Evolutionary conservation across 2,113 vertebrate genomes (phyloP).

Genomic region (Macrotis lagotis): DNA sequence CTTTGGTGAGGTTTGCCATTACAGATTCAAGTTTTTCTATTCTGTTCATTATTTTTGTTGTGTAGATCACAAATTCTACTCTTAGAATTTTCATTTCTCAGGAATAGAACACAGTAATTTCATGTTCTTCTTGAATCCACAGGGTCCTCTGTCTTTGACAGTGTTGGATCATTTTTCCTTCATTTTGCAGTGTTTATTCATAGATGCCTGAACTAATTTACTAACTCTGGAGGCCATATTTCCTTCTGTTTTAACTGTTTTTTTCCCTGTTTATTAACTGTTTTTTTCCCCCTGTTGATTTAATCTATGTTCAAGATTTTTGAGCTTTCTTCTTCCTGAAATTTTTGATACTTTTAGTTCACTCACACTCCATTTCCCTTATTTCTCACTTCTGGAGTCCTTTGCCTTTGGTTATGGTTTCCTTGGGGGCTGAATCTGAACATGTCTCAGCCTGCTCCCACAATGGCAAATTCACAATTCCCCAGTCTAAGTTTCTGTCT

Average conservation of each 20-base stretch:
- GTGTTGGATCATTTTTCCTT: not conserved
- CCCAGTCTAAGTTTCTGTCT: not conserved
- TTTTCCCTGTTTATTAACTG: not conserved
- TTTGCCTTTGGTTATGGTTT: not conserved
- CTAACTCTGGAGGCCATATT: not conserved
- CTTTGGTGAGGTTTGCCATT: too few relatives aligned
- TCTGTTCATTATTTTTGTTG: too few relatives aligned
- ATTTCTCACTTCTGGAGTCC: not conserved
- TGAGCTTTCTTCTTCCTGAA: not conserved
- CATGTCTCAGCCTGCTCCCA: not conserved
- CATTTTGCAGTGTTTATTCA: not conserved
- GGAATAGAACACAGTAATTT: not conserved
- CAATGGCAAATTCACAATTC: too few relatives aligned
- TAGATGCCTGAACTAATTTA: not conserved
- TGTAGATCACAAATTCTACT: too few relatives aligned
- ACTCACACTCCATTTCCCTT: fast-evolving
- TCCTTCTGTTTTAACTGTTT: not conserved
- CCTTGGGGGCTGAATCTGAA: not conserved
- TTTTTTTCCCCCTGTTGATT: not conserved
- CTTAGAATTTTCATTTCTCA: not conserved
- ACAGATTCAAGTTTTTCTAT: too few relatives aligned
- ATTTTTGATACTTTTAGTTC: not conserved
- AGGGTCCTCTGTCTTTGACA: not conserved
- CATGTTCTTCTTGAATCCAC: not conserved
- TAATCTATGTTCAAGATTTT: not conserved